phyloP scores from a whole-genome alignment of 64 coral and sea anemone species.

The Exaiptasia diaphana region DNA sequence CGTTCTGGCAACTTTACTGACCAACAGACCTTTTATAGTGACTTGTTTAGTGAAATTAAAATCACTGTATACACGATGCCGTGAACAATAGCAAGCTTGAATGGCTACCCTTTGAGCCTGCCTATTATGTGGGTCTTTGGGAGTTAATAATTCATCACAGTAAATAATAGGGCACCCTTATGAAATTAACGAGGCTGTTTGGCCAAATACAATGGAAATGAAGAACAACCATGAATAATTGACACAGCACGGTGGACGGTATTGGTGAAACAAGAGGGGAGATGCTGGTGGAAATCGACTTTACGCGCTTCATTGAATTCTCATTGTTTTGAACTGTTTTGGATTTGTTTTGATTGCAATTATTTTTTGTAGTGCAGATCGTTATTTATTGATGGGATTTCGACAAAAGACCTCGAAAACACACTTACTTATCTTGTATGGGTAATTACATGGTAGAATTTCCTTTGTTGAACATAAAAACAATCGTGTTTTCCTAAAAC shows the following conservation, averaged over 20 bases:
- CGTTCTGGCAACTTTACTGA: constrained; percentile 10
- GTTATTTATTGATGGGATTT: constrained; percentile 1
- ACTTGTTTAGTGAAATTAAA: constrained; percentile 48
- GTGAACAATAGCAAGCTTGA: constrained; percentile 82
- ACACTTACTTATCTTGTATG: not conserved
- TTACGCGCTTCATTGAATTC: not conserved
- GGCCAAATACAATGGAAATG: constrained; percentile 66
- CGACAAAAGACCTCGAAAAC: not conserved
- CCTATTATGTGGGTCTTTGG: constrained; percentile 65
- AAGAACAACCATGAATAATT: constrained; percentile 89
- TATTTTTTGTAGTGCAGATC: not conserved
- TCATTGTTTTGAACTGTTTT: not conserved
- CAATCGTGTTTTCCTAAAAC: not conserved
- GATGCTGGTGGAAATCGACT: not conserved
- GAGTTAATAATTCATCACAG: constrained; percentile 78
- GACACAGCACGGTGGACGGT: constrained; percentile 54
- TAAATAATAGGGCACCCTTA: constrained; percentile 81
- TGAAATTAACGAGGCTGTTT: constrained; percentile 87
- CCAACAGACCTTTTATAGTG: constrained; percentile 49
- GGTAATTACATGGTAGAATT: constrained; percentile 10
- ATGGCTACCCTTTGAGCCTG: constrained; percentile 70
- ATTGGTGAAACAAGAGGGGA: constrained; percentile 24
- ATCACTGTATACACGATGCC: constrained; percentile 43
- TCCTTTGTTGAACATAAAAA: not conserved
- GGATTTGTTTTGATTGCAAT: not conserved